Conservation (phyloP, 1,140 invertebrate genomes). For the Teleopsis dalmanni region DNA sequence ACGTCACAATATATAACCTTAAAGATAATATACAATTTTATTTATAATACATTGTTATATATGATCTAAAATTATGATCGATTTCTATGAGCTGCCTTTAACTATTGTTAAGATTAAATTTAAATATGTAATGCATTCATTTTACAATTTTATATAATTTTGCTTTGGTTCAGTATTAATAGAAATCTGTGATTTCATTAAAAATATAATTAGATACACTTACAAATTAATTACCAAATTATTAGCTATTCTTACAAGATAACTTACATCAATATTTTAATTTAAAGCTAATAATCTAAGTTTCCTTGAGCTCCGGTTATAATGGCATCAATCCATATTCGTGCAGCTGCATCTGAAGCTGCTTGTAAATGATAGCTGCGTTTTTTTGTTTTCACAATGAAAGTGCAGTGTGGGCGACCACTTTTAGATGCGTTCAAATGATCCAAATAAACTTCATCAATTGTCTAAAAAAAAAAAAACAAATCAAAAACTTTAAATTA, state of each 20-base stretch:
- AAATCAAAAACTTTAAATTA: slow-evolving; percentile 16
- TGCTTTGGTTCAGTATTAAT: too few species aligned
- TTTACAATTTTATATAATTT: too few species aligned
- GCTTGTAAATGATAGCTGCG: slow-evolving; percentile 87
- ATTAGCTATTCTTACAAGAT: neutral
- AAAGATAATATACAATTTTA: too few species aligned
- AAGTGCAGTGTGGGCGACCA: slow-evolving; percentile 82
- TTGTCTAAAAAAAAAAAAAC: slow-evolving; percentile 59
- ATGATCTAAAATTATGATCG: too few species aligned
- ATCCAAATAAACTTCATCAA: slow-evolving; percentile 95
- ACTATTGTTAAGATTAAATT: too few species aligned
- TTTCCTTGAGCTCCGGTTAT: slow-evolving; percentile 44
- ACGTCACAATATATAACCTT: too few species aligned
- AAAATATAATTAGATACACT: too few species aligned
- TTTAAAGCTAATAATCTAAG: slow-evolving; percentile 30
- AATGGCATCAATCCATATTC: slow-evolving; percentile 93
- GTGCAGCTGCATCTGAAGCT: slow-evolving; percentile 84
- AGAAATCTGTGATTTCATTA: too few species aligned
- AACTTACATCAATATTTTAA: neutral
- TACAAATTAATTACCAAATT: too few species aligned
- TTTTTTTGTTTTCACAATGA: slow-evolving; percentile 92
- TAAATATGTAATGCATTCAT: too few species aligned
- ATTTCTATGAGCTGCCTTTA: too few species aligned
- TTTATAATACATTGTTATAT: too few species aligned
- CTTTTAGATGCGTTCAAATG: slow-evolving; percentile 89